phyloP scores from a whole-genome alignment of 2,113 vertebrate genomes.

The Leuciscus idus region DNA sequence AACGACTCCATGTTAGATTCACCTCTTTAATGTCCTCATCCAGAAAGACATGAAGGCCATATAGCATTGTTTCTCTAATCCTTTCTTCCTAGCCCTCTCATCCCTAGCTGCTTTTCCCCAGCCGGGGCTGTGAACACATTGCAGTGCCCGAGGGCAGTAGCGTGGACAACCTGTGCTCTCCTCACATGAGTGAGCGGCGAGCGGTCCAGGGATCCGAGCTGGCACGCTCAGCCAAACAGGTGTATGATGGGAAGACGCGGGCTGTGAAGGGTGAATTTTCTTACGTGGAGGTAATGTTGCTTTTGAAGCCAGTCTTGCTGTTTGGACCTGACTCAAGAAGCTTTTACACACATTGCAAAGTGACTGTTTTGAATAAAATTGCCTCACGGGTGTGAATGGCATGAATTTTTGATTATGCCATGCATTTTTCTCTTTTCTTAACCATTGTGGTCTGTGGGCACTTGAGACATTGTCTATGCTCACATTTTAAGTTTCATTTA shows the following conservation, averaged over 20 bases:
- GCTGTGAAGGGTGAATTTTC: slow-evolving; percentile 79
- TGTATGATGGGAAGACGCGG: slow-evolving; percentile 78
- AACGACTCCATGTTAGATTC: slow-evolving; percentile 61
- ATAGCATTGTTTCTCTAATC: slow-evolving; percentile 71
- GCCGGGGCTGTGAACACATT: slow-evolving; percentile 79
- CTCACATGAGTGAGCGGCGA: slow-evolving; percentile 80
- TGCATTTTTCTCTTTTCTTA: background rate
- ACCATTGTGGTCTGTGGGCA: background rate
- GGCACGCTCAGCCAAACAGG: slow-evolving; percentile 79
- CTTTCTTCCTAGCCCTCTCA: slow-evolving; percentile 44
- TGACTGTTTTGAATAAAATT: slow-evolving; percentile 23
- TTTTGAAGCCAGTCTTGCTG: slow-evolving; percentile 67
- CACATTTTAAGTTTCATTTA: background rate
- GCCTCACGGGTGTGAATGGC: background rate
- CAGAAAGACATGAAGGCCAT: slow-evolving; percentile 66
- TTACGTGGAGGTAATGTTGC: slow-evolving; percentile 71
- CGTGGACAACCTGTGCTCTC: slow-evolving; percentile 78
- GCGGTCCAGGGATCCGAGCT: slow-evolving; percentile 71
- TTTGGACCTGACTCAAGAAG: slow-evolving; percentile 71
- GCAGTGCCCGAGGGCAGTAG: slow-evolving; percentile 76
- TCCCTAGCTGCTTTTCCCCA: slow-evolving; percentile 51
- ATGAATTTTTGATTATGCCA: slow-evolving; percentile 12
- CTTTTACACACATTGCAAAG: slow-evolving; percentile 66
- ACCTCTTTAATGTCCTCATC: slow-evolving; percentile 24
- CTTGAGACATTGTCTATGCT: background rate